Conservation (phyloP, 2,797 vertebrate genomes). For the Pyrocephalus nanus region DNA sequence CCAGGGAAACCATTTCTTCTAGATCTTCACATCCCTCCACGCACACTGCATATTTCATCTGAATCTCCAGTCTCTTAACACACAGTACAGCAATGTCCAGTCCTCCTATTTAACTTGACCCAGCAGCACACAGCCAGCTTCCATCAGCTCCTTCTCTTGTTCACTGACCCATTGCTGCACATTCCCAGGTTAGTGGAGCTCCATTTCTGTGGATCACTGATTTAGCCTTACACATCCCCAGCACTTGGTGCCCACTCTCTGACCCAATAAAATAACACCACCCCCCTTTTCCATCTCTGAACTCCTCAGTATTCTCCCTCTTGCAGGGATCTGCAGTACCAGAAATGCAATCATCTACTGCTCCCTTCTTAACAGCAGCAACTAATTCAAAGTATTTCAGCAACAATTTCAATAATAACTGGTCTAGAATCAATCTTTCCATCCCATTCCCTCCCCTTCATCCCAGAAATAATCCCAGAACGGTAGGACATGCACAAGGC, state of each 20-base stretch:
- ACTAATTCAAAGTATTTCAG: slow-evolving; percentile 67
- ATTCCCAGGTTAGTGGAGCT: slow-evolving; percentile 12
- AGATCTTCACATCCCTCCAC: slow-evolving; percentile 24
- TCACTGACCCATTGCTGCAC: slow-evolving; percentile 55
- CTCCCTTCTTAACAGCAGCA: slow-evolving; percentile 45
- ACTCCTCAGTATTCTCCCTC: slow-evolving; percentile 36
- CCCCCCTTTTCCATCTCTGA: neutral
- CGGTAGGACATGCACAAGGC: neutral
- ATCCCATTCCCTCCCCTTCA: neutral
- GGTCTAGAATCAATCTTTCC: neutral
- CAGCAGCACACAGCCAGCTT: slow-evolving; percentile 20
- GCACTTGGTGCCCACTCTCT: slow-evolving; percentile 33
- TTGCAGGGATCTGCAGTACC: slow-evolving; percentile 40
- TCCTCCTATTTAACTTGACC: slow-evolving; percentile 35
- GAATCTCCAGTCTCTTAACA: neutral
- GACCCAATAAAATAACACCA: slow-evolving; percentile 17
- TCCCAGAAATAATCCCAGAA: neutral
- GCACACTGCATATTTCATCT: neutral
- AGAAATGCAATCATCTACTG: slow-evolving; percentile 31
- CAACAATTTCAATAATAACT: slow-evolving; percentile 17
- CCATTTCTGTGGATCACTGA: slow-evolving; percentile 24
- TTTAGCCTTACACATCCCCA: slow-evolving; percentile 18
- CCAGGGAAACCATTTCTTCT: slow-evolving; percentile 8
- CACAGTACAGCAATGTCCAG: neutral
- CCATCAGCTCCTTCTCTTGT: slow-evolving; percentile 42